Evolutionary conservation across 2,888 invertebrate species (phyloP), one percentile per base, ranked within the genome.

Genomic region (Lasius platythorax): DNA sequence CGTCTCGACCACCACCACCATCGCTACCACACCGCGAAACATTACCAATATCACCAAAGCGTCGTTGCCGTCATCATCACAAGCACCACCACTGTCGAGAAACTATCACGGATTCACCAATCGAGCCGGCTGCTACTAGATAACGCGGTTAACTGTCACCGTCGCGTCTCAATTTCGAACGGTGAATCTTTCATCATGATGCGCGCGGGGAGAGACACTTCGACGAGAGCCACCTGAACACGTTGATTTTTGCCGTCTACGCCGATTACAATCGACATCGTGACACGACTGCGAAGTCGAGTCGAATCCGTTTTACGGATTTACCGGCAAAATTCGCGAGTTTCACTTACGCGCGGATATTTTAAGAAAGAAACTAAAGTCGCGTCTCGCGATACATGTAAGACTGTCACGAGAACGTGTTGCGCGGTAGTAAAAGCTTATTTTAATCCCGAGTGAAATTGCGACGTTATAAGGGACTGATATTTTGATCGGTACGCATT

Each of bases 91-190:
- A 66, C 46, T 61, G 46, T 58, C 58, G 58, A 18, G 79, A 73
- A 23, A 74, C 87, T 87, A 83, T 76, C 76, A 70, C 76, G 67
- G 72, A 87, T 85, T 84, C 83, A 81, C 72, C 88, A 85, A 88
- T 90, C 89, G 85, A 88, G 87, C 86, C 86, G 85, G 83, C 85
- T 79, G 89, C 85, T 83, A 63, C 86, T 79, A 85, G 88, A 91
- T 91, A 90, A 89, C 91, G 85, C 85, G 87, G 82, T 86, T 89
- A 87, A 91, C 91, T 91, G 90, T 91, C 91, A 91, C 90, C 89
- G 90, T 91, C 91, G 89, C 90, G 90, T 89, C 92, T 91, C 87
- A 87, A 88, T 91, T 92, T 90, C 89, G 86, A 88, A 88, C 84
- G 85, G 70, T 58, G 82, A 67, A 23, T 85, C 79, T 82, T 73